Conservation (phyloP, 1,140 invertebrate species). For the Oedothorax gibbosus region DNA sequence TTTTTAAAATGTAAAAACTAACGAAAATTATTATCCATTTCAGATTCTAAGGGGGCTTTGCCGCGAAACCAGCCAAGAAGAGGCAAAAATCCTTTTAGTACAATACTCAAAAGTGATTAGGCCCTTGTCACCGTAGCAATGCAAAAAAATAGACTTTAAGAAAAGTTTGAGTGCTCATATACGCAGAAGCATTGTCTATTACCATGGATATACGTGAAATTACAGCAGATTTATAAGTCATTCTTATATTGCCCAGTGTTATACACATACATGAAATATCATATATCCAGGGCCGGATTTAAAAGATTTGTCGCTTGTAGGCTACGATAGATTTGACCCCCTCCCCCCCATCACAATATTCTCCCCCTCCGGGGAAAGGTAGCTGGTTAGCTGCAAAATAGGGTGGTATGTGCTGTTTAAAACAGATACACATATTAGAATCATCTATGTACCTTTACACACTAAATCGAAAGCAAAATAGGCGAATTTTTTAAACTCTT, state of each 20-base stretch:
- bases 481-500: too few species aligned
- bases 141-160: background rate
- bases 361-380: too few species aligned
- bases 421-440: too few species aligned
- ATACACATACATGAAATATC: background rate
- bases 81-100: slow-evolving; percentile 56
- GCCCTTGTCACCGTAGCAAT: background rate
- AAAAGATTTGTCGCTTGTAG: too few species aligned
- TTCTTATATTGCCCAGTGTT: background rate
- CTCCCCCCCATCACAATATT: too few species aligned
- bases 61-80: slow-evolving; percentile 21
- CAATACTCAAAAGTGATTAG: slow-evolving; percentile 48
- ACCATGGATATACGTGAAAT: slow-evolving; percentile 10
- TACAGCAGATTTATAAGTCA: slow-evolving; percentile 7
- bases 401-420: too few species aligned
- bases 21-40: background rate
- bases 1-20: background rate
- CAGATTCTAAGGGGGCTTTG: slow-evolving; percentile 33
- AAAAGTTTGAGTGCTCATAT: background rate
- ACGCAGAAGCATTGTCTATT: background rate
- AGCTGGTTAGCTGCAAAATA: too few species aligned
- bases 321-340: too few species aligned
- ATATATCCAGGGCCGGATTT: too few species aligned
- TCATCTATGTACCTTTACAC: too few species aligned
- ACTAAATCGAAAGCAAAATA: too few species aligned